Base-by-base conservation (phyloP, 2,797 vertebrate genomes). In the Silurus lanzhouensis region DNA sequence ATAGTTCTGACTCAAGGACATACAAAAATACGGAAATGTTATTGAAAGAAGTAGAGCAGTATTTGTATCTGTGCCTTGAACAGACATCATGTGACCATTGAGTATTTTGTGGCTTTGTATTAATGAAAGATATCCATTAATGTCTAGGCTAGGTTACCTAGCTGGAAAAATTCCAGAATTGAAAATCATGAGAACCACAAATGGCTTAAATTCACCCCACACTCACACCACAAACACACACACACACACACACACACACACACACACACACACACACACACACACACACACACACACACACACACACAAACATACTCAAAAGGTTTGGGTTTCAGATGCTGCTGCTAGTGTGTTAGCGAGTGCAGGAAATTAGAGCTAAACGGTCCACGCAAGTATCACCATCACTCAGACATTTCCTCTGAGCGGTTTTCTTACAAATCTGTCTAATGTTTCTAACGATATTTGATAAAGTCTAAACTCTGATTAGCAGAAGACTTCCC, bases 251-350 rank as follows among this genome's bases (percentile, higher is more conserved):
- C 27, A 77, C 75, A 17, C 58, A 63, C 20, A 52, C 61, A 52
- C 78, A 67, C 13, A 38, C 57, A 27, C 1, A 27, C 27, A 27
- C 27, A 27, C 27, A 27, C 27, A 27, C 27, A 27, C 27, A 27
- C 27, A 27, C 27, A 27, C 27, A 27, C 9, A 66, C 5, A 78
- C 27, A 77, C 75, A 17, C 58, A 63, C 20, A 52, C 61, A 52
- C 78, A 67, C 13, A 38, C 57, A 44, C 19, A 61, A 78, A 85
- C 79, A 60, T 52, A 31, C 55, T 22, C 25, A 57, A 6, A 66
- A 88, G 92, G 93, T 89, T 94, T 92, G 84, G 88, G 91, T 95
- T 95, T 94, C 94, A 94, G 90, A 88, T 79, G 88, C 91, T 93
- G 93, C 93, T 93, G 92, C 90, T 22, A 92, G 92, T 93, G 91